phyloP scores from a whole-genome alignment of 1,140 invertebrate species.

The Anadara kagoshimensis region DNA sequence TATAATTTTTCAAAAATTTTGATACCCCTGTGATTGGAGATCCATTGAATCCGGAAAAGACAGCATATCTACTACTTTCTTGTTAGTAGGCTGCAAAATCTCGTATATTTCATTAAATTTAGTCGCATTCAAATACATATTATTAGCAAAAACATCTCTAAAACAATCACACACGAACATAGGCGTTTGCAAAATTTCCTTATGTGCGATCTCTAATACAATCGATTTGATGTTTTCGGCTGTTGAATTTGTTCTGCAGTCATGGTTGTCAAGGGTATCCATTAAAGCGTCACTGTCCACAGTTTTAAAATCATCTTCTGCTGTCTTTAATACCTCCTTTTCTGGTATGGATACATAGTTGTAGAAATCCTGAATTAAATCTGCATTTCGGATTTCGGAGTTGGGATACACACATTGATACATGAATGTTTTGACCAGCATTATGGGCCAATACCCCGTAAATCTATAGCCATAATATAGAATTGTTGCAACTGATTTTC shows the following conservation, averaged over 20 bases:
- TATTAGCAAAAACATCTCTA: not conserved
- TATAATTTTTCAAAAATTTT: not conserved
- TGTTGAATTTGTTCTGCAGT: not conserved
- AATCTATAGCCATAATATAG: slow-evolving; percentile 4
- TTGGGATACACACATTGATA: not conserved
- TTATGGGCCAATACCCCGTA: slow-evolving; percentile 7
- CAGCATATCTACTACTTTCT: not conserved
- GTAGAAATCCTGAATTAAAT: slow-evolving; percentile 4
- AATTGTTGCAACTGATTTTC: slow-evolving; percentile 17
- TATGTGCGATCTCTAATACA: not conserved
- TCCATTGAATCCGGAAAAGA: slow-evolving; percentile 3
- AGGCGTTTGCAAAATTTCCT: slow-evolving; percentile 4
- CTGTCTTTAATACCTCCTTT: not conserved
- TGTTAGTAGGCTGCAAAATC: not conserved
- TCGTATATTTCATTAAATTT: not conserved
- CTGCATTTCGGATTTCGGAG: not conserved
- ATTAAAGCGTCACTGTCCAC: slow-evolving; percentile 1
- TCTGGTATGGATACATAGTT: slow-evolving; percentile 16
- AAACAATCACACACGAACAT: slow-evolving; percentile 7
- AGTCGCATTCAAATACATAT: not conserved
- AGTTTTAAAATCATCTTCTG: not conserved
- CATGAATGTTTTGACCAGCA: not conserved
- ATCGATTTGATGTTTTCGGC: not conserved
- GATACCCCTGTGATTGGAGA: not conserved
- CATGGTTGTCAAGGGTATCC: slow-evolving; percentile 6